Evolutionary conservation across 2,113 vertebrate species (phyloP).

Genomic region (Columba livia): DNA sequence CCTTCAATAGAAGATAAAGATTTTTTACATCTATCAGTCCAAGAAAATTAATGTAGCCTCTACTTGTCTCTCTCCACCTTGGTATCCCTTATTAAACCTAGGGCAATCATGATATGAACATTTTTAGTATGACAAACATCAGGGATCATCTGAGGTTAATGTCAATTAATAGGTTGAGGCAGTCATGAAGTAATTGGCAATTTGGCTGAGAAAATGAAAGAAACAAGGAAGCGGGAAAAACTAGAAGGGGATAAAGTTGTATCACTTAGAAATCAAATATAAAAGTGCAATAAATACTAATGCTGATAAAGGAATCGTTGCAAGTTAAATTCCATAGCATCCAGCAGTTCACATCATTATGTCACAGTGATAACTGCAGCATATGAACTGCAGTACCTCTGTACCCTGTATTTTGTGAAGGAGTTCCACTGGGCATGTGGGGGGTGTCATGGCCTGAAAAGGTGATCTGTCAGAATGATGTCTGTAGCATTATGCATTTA

Average conservation of each 20-base stretch:
- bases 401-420: rapidly evolving
- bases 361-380: background rate
- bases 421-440: background rate
- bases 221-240: background rate
- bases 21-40: constrained; percentile 1
- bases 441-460: background rate
- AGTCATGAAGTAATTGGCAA: background rate
- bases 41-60: constrained; percentile 28
- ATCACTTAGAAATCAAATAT: background rate
- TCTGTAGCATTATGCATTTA: background rate
- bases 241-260: background rate
- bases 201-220: constrained; percentile 24
- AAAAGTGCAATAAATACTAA: background rate
- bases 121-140: constrained; percentile 33
- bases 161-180: constrained; percentile 39
- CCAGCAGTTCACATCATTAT: background rate
- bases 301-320: background rate
- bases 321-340: background rate
- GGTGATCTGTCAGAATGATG: background rate
- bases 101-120: constrained; percentile 12
- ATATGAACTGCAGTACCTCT: background rate
- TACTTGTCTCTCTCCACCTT: constrained; percentile 15
- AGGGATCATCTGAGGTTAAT: constrained; percentile 28
- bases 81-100: constrained; percentile 45
- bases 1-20: constrained; percentile 1